Percentiles rank a stretch among this genome's conserved stretches.
Conservation (phyloP, 53 echinoderm and acorn worm genomes). For the Henricia sp. region DNA sequence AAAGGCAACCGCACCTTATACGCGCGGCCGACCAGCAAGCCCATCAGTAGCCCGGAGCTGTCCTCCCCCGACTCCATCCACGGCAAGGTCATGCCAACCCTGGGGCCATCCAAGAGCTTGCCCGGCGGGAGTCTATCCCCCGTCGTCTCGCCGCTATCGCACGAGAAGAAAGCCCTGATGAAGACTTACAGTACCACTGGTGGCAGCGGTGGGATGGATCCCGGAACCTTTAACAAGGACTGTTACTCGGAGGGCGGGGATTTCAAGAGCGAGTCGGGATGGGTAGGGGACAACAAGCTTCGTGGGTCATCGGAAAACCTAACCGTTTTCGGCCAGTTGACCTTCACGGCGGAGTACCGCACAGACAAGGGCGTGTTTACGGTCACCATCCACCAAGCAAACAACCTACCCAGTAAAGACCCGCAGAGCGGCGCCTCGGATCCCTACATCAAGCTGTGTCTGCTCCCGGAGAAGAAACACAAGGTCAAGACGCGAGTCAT, state of each 20-base stretch:
- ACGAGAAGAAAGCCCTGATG: slow-evolving; percentile 71
- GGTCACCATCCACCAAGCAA: slow-evolving; percentile 95
- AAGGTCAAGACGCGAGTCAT: slow-evolving; percentile 99
- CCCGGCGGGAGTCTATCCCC: slow-evolving; percentile 67
- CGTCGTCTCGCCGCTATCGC: slow-evolving; percentile 81
- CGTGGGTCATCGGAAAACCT: slow-evolving; percentile 67
- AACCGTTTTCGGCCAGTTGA: slow-evolving; percentile 80
- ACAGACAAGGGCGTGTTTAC: slow-evolving; percentile 90
- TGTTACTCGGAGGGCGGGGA: slow-evolving; percentile 93
- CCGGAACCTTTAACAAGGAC: slow-evolving; percentile 86
- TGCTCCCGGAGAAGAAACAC: slow-evolving; percentile 99
- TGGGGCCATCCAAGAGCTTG: slow-evolving; percentile 66
- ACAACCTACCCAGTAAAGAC: slow-evolving; percentile 87
- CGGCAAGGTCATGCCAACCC: slow-evolving; percentile 66
- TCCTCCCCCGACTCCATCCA: slow-evolving; percentile 90
- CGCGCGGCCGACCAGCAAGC: slow-evolving; percentile 84
- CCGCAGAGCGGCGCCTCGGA: slow-evolving; percentile 87
- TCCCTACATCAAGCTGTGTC: slow-evolving; percentile 98
- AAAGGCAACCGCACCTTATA: slow-evolving; percentile 83
- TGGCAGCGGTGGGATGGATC: slow-evolving; percentile 66
- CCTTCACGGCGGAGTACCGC: slow-evolving; percentile 92
- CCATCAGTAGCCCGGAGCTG: slow-evolving; percentile 92
- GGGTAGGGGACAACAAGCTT: slow-evolving; percentile 69
- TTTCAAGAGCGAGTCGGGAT: slow-evolving; percentile 75
- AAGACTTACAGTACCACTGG: slow-evolving; percentile 77